phyloP scores from a whole-genome alignment of 1,140 invertebrate species.

The Leptinotarsa defecta region DNA sequence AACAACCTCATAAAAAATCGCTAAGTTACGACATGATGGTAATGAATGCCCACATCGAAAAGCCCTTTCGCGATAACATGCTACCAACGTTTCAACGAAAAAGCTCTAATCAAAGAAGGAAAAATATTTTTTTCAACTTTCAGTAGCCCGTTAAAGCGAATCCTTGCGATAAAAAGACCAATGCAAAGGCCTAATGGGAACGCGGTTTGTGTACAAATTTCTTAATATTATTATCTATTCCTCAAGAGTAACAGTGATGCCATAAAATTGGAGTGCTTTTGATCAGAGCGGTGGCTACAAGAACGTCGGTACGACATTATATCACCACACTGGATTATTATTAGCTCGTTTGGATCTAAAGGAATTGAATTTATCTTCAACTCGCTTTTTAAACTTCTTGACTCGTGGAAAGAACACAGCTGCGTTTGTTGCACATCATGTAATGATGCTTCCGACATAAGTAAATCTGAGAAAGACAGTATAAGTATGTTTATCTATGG shows the following conservation, averaged over 20 bases:
- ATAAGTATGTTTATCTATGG: no score
- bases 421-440: no score
- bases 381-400: no score
- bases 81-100: background rate
- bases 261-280: background rate
- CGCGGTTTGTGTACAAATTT: background rate
- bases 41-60: background rate
- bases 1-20: background rate
- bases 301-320: background rate
- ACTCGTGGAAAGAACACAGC: no score
- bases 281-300: background rate
- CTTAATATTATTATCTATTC: slow-evolving; percentile 9
- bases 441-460: no score
- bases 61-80: background rate
- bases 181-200: background rate
- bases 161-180: background rate
- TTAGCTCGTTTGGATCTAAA: no score
- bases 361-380: no score
- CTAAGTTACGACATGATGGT: background rate
- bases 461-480: no score
- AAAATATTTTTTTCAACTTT: background rate
- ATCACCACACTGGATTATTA: no score
- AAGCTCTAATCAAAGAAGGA: background rate
- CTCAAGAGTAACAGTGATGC: background rate
- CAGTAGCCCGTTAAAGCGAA: slow-evolving; percentile 4